Conservation (phyloP, 1,140 invertebrate species). For the Lepidurus arcticus region DNA sequence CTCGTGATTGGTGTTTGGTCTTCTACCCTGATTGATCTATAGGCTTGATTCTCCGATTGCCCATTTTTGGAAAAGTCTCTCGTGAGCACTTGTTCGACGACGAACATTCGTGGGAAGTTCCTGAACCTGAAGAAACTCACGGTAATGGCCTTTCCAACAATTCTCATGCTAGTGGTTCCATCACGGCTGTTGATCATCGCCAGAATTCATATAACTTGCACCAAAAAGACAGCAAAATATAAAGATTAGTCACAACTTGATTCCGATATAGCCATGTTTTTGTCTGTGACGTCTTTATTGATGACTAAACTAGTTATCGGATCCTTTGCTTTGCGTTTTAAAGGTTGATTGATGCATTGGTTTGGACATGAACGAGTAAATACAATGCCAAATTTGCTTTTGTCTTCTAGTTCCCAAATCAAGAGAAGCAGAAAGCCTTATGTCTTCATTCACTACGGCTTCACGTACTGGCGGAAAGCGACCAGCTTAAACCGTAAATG, state of each 20-base stretch:
- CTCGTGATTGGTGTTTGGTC: neutral
- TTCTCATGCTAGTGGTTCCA: neutral
- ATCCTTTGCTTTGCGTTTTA: no score
- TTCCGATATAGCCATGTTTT: neutral
- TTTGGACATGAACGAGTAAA: neutral
- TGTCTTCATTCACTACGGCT: neutral
- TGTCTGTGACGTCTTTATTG: neutral
- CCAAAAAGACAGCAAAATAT: neutral
- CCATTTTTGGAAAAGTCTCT: conserved; percentile 44
- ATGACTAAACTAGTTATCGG: no score
- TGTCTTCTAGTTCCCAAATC: conserved; percentile 8
- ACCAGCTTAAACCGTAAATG: neutral
- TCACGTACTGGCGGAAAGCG: neutral
- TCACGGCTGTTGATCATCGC: conserved; percentile 16
- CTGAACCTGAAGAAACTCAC: conserved; percentile 35
- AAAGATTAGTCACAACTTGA: neutral
- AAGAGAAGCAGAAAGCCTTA: conserved; percentile 9
- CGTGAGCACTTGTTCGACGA: conserved; percentile 50
- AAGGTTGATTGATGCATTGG: no score
- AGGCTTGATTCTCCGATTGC: conserved; percentile 46
- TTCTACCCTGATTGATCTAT: conserved; percentile 13
- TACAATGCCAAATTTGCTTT: neutral
- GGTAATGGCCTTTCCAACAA: conserved; percentile 1
- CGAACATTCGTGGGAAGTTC: conserved; percentile 46
- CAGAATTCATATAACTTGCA: conserved; percentile 4